phyloP scores from a whole-genome alignment of 2,797 vertebrate species.

The Cercopithecus hamlyni region DNA sequence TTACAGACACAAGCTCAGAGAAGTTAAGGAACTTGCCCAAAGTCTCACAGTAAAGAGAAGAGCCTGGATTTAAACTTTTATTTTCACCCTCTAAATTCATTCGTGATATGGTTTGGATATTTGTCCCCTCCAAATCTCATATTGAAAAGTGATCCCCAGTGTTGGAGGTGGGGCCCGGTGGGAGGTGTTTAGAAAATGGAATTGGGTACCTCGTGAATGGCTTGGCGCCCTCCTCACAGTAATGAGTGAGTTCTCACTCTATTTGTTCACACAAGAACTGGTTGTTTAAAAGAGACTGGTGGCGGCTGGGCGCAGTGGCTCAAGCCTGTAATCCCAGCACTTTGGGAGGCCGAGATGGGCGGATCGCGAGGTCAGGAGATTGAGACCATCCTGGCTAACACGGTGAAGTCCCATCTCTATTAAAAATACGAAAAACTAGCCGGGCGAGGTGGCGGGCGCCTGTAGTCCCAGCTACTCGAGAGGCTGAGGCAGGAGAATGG shows the following conservation, averaged over 20 bases:
- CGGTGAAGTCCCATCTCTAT: too few relatives aligned
- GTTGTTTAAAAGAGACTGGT: too few relatives aligned
- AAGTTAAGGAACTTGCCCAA: slow-evolving; percentile 8
- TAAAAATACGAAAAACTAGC: too few relatives aligned
- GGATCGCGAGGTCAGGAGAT: not conserved
- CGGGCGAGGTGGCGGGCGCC: not conserved
- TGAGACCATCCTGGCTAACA: too few relatives aligned
- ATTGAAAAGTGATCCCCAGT: too few relatives aligned
- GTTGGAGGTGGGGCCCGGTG: too few relatives aligned
- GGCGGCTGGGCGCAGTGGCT: not conserved
- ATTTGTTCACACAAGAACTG: too few relatives aligned
- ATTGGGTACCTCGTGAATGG: too few relatives aligned
- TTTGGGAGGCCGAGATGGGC: not conserved
- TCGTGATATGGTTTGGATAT: not conserved
- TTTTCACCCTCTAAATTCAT: not conserved
- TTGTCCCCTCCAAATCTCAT: not conserved
- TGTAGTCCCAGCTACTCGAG: not conserved
- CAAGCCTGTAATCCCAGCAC: not conserved
- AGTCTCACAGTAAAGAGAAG: not conserved
- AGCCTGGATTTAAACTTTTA: not conserved
- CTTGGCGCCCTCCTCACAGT: too few relatives aligned
- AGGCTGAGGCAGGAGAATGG: not conserved
- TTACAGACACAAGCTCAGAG: not conserved
- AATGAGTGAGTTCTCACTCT: too few relatives aligned
- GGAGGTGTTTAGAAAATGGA: too few relatives aligned